Percentiles rank a stretch among this genome's conserved stretches.
These are phyloP conservation scores for Argyrosomus regius DNA, from an alignment of 2,797 vertebrate species.

Conservation along the genomic window DNA sequence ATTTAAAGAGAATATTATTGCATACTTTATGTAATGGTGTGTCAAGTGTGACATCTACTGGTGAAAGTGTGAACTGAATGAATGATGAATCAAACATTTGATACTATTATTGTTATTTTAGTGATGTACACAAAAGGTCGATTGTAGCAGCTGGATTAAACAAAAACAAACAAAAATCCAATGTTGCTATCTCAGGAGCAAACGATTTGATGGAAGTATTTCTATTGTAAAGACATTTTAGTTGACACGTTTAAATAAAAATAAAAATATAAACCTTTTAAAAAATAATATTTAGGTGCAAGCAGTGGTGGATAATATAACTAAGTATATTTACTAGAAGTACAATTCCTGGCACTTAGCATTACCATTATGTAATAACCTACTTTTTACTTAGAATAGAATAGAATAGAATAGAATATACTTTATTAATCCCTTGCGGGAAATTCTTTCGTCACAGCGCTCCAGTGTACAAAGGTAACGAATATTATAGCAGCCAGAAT, in stretches of 20 bases:
- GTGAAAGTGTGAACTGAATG: conserved; percentile 8
- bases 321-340: neutral
- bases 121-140: neutral
- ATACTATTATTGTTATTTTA: neutral
- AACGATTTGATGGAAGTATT: neutral
- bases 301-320: neutral
- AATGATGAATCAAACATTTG: neutral
- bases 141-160: neutral
- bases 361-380: too few relatives aligned
- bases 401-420: too few relatives aligned
- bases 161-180: neutral
- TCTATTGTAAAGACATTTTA: too few relatives aligned
- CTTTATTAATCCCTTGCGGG: too few relatives aligned
- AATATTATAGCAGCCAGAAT: too few relatives aligned
- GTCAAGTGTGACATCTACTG: conserved; percentile 37
- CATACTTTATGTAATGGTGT: neutral
- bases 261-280: too few relatives aligned
- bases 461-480: too few relatives aligned
- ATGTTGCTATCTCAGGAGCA: too few relatives aligned
- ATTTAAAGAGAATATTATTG: neutral
- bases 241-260: too few relatives aligned
- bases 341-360: neutral
- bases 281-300: neutral
- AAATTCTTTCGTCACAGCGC: too few relatives aligned
- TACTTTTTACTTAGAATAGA: too few relatives aligned